Evolutionary conservation across 1,140 invertebrate genomes (phyloP).

Genomic region (Delia radicum): DNA sequence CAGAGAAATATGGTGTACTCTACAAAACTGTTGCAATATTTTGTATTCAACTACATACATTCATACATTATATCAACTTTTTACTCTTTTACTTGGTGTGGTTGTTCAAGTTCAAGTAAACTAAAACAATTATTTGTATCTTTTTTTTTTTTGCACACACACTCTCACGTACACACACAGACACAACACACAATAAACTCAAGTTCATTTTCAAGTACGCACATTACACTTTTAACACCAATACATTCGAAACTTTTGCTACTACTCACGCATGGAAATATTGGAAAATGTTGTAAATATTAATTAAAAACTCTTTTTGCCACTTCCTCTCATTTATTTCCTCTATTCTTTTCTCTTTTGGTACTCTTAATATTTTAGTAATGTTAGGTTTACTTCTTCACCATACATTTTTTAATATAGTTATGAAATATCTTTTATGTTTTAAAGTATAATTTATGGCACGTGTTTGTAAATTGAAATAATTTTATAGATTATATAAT

Average conservation of each 20-base stretch:
- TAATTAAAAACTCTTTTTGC: background rate
- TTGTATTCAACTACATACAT: background rate
- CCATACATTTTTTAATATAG: too few species aligned
- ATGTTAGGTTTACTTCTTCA: too few species aligned
- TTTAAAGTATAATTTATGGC: background rate
- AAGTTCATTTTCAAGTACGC: conserved; percentile 3
- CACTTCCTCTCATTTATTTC: background rate
- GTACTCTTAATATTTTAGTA: too few species aligned
- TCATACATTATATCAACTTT: background rate
- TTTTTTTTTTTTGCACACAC: background rate
- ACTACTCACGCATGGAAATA: background rate
- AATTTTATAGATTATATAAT: too few species aligned
- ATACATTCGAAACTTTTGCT: background rate
- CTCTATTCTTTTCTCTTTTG: background rate
- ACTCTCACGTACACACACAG: background rate
- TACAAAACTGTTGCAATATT: background rate
- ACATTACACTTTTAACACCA: conserved; percentile 1
- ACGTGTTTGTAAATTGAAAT: background rate
- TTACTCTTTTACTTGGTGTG: background rate
- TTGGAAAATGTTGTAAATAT: background rate
- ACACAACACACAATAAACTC: background rate
- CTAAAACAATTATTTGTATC: too few species aligned
- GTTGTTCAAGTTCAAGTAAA: conserved; percentile 4
- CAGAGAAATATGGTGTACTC: too few species aligned
- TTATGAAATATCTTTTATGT: background rate